These are phyloP conservation scores for Numida meleagris DNA, from an alignment of 2,113 vertebrate genomes.

Conservation along the genomic window DNA sequence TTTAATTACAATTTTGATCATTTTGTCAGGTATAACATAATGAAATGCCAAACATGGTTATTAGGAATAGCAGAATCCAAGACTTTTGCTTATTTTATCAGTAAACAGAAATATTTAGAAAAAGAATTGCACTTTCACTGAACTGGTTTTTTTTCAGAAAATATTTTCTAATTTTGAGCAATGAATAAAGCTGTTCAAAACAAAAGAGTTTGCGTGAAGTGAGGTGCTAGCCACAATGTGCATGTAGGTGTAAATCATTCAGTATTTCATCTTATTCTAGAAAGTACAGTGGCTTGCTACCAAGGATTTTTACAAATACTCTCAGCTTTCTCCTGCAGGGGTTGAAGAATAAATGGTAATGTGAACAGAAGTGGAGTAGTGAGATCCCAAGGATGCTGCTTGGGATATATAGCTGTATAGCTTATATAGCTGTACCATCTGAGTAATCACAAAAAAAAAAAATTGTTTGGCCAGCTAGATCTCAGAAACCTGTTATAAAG, in stretches of 20 bases:
- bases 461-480: background rate
- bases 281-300: background rate
- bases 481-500: background rate
- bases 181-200: background rate
- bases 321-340: background rate
- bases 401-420: no score
- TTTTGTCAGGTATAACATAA: background rate
- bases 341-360: background rate
- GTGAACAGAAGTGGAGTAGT: background rate
- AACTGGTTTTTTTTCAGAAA: background rate
- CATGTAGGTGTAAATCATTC: background rate
- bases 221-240: background rate
- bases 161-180: background rate
- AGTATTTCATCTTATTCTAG: background rate
- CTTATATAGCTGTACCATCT: background rate
- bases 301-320: background rate
- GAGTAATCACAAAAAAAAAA: background rate
- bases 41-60: background rate
- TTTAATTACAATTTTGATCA: background rate
- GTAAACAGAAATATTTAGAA: background rate
- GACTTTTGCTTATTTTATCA: slow-evolving; percentile 3
- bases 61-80: background rate
- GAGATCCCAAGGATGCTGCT: background rate
- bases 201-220: background rate
- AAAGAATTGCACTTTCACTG: background rate